These are phyloP conservation scores for Lithobius niger DNA, from an alignment of 1,140 invertebrate species.

Conservation along the genomic window DNA sequence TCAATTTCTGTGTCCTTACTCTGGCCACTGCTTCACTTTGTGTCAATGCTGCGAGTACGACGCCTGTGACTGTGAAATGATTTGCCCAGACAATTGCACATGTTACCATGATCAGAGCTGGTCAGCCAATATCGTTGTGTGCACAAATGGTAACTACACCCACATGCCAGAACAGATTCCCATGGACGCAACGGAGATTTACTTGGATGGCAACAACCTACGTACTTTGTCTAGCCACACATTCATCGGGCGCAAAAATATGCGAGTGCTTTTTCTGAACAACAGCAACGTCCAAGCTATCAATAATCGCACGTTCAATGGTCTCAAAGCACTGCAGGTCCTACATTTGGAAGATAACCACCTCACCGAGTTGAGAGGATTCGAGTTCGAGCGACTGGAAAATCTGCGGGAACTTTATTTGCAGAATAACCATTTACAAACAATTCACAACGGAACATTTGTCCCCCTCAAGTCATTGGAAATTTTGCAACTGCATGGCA, in stretches of 20 bases:
- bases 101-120: conserved; percentile 86
- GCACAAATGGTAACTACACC: conserved; percentile 56
- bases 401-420: conserved; percentile 69
- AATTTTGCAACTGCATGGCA: conserved; percentile 67
- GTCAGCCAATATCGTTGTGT: conserved; percentile 84
- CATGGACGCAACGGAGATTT: conserved; percentile 86
- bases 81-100: conserved; percentile 75
- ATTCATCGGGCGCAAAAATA: conserved; percentile 82
- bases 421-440: conserved; percentile 66
- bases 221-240: conserved; percentile 69
- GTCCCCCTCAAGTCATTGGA: conserved; percentile 59
- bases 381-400: conserved; percentile 73
- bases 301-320: conserved; percentile 83
- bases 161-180: conserved; percentile 69
- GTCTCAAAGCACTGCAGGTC: conserved; percentile 59
- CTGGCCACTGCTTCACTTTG: conserved; percentile 80
- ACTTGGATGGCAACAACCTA: conserved; percentile 78
- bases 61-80: conserved; percentile 91
- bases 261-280: conserved; percentile 72
- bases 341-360: conserved; percentile 76
- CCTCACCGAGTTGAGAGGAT: conserved; percentile 62
- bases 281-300: conserved; percentile 68
- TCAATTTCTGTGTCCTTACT: conserved; percentile 80
- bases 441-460: conserved; percentile 67
- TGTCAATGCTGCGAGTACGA: conserved; percentile 91